phyloP scores from a whole-genome alignment of 2,113 vertebrate species.

The Mobula hypostoma region DNA sequence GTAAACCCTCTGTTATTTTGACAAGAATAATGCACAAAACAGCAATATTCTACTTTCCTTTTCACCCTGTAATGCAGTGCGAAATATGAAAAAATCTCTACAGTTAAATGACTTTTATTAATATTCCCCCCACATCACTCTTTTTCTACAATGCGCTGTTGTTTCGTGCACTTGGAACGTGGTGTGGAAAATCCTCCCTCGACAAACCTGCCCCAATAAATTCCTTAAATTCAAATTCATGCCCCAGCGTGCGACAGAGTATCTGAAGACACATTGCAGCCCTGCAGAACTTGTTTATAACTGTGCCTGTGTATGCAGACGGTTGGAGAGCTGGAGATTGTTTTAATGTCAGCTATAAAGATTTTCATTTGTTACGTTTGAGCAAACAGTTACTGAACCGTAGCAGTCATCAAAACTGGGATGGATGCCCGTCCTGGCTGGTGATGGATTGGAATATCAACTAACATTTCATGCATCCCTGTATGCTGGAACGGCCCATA shows the following conservation, averaged over 20 bases:
- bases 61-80: neutral
- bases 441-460: conserved; percentile 46
- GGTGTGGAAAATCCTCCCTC: conserved; percentile 8
- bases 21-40: neutral
- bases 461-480: conserved; percentile 18
- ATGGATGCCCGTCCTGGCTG: conserved; percentile 45
- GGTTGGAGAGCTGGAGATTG: neutral
- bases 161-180: neutral
- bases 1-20: neutral
- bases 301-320: neutral
- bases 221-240: conserved; percentile 82
- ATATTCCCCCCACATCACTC: neutral
- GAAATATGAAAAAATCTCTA: neutral
- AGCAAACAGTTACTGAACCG: conserved; percentile 45
- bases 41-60: neutral
- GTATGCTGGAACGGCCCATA: conserved; percentile 2
- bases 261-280: conserved; percentile 47
- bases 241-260: conserved; percentile 65
- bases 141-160: neutral
- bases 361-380: conserved; percentile 15
- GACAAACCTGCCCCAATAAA: conserved; percentile 54
- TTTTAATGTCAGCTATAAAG: neutral
- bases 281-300: conserved; percentile 9
- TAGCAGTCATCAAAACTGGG: conserved; percentile 48
- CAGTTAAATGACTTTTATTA: neutral